These are phyloP conservation scores for Speoplatyrhinus poulsoni DNA, from an alignment of 2,113 vertebrate species.

Conservation along the genomic window DNA sequence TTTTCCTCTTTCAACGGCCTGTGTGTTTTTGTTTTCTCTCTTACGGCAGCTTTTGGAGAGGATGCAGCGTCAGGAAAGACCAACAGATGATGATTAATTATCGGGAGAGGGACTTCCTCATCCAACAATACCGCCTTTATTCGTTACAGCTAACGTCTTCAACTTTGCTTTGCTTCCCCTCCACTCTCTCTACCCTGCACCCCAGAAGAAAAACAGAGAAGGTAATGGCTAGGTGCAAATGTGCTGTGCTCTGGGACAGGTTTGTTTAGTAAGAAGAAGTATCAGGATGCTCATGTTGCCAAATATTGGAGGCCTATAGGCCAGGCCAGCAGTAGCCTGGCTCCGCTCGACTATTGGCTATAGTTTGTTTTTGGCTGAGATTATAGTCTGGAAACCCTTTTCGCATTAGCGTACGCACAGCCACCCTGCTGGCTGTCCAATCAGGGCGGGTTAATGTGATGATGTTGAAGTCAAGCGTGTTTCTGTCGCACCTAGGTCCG, in stretches of 20 bases:
- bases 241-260: constrained; percentile 49
- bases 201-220: constrained; percentile 65
- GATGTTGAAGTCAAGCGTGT: too few relatives aligned
- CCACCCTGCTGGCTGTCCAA: too few relatives aligned
- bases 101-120: constrained; percentile 55
- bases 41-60: constrained; percentile 73
- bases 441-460: too few relatives aligned
- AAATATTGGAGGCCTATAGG: constrained; percentile 48
- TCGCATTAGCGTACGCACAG: too few relatives aligned
- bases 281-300: constrained; percentile 55
- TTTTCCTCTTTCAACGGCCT: constrained; percentile 58
- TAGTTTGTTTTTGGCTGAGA: too few relatives aligned
- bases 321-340: constrained; percentile 7
- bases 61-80: constrained; percentile 70
- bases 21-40: constrained; percentile 70
- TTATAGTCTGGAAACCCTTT: too few relatives aligned
- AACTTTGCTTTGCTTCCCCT: constrained; percentile 64
- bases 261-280: constrained; percentile 45
- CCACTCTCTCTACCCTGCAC: constrained; percentile 52
- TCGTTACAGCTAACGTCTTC: constrained; percentile 39
- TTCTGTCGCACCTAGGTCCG: too few relatives aligned
- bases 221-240: constrained; percentile 66
- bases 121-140: constrained; percentile 68
- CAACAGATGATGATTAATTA: constrained; percentile 77
- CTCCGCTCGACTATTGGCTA: too few relatives aligned